Evolutionary conservation across 2,888 invertebrate genomes (phyloP).

Genomic region (Tenthredo mesomela): DNA sequence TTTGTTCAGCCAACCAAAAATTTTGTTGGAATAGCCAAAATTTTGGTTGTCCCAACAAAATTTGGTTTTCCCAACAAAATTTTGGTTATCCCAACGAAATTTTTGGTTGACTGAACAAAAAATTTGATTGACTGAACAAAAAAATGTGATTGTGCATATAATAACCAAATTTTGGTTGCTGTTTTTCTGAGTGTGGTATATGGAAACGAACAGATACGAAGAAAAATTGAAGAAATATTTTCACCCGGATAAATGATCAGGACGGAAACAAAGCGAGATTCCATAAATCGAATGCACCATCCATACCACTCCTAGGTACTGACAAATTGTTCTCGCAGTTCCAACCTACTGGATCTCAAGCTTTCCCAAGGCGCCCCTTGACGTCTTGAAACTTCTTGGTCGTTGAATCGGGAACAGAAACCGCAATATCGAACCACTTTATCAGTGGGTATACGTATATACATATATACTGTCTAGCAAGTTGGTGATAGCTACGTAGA

Average conservation of each 20-base stretch:
- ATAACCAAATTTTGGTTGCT: no score
- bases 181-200: no score
- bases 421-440: slow-evolving; percentile 39
- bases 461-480: not conserved
- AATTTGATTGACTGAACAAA: no score
- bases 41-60: no score
- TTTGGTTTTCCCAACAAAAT: no score
- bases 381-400: slow-evolving; percentile 15
- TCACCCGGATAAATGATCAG: not conserved
- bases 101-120: no score
- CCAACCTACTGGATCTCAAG: not conserved
- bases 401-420: slow-evolving; percentile 38
- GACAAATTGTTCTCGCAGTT: slow-evolving; percentile 35
- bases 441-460: slow-evolving; percentile 8
- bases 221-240: not conserved
- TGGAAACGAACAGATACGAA: not conserved
- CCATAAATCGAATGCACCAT: not conserved
- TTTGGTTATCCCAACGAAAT: no score
- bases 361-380: slow-evolving; percentile 30
- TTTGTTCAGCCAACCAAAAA: no score
- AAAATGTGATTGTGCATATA: no score
- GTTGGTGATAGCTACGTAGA: not conserved
- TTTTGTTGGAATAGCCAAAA: no score
- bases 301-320: not conserved
- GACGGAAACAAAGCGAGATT: not conserved